These are phyloP conservation scores for Xiphias gladius DNA, from an alignment of 2,113 vertebrate genomes.

Conservation along the genomic window DNA sequence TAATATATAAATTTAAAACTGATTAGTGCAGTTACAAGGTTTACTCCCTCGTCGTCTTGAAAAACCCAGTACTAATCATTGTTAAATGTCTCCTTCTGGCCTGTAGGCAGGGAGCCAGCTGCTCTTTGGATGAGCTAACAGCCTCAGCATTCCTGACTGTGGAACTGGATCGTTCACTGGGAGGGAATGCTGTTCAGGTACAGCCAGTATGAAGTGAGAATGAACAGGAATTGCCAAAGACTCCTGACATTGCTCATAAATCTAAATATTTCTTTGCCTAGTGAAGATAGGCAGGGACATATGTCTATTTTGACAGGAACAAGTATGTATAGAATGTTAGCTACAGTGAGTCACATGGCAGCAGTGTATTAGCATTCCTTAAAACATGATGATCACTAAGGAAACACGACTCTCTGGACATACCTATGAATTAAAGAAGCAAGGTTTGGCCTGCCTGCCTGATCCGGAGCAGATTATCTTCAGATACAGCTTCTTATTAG, in stretches of 20 bases:
- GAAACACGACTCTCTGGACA: too few relatives aligned
- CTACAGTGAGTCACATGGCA: too few relatives aligned
- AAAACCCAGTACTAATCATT: not conserved
- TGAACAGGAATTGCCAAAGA: not conserved
- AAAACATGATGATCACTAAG: too few relatives aligned
- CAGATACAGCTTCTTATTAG: too few relatives aligned
- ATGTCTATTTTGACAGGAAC: too few relatives aligned
- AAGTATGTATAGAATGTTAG: too few relatives aligned
- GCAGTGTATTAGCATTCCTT: too few relatives aligned
- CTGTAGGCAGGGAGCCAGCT: constrained; percentile 90
- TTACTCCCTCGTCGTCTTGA: not conserved
- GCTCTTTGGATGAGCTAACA: constrained; percentile 90
- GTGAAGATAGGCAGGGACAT: too few relatives aligned
- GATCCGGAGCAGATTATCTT: too few relatives aligned
- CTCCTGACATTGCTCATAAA: not conserved
- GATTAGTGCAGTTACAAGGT: not conserved
- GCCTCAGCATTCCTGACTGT: constrained; percentile 93
- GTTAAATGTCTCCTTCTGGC: not conserved
- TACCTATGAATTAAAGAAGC: too few relatives aligned
- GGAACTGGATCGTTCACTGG: constrained; percentile 88
- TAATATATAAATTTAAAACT: not conserved
- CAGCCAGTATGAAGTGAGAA: not conserved
- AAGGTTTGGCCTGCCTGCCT: too few relatives aligned
- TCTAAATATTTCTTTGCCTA: not conserved
- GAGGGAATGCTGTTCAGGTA: constrained; percentile 91